A percentile compares a stretch with the other conserved stretches of the same genome.
Evolutionary conservation across 2,797 vertebrate genomes (phyloP).

Genomic region (Aselliscus stoliczkanus): DNA sequence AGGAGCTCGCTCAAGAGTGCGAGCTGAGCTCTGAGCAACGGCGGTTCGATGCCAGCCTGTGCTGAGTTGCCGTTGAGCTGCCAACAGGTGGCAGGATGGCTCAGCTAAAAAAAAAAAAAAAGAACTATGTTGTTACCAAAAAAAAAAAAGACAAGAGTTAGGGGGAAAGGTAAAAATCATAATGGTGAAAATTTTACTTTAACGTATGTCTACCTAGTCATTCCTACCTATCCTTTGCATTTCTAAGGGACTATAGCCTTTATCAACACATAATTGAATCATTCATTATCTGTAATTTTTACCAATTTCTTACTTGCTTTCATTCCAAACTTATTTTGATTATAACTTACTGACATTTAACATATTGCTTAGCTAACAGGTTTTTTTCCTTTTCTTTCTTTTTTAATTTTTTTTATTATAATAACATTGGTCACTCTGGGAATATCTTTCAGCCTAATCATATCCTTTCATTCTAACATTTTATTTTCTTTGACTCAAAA

Average conservation of each 20-base stretch:
- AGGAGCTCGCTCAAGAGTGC: no score
- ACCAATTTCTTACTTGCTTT: neutral
- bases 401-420: neutral
- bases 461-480: neutral
- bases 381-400: neutral
- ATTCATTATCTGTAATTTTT: neutral
- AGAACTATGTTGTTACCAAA: neutral
- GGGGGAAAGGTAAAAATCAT: neutral
- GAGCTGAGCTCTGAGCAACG: no score
- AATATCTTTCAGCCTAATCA: neutral
- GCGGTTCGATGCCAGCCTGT: no score
- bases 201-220: neutral
- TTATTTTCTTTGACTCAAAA: slow-evolving; percentile 29
- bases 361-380: neutral
- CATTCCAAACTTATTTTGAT: slow-evolving; percentile 19
- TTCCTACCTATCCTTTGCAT: neutral
- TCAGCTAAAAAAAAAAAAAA: no score
- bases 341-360: slow-evolving; percentile 25
- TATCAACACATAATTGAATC: neutral
- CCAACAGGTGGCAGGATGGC: no score
- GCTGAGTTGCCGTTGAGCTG: no score
- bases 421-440: neutral
- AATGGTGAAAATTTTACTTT: neutral
- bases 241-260: neutral
- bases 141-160: neutral